Evolutionary conservation across 2,888 invertebrate genomes (phyloP), one percentile per base, ranked within the genome.

Genomic region (Fabriciana adippe): DNA sequence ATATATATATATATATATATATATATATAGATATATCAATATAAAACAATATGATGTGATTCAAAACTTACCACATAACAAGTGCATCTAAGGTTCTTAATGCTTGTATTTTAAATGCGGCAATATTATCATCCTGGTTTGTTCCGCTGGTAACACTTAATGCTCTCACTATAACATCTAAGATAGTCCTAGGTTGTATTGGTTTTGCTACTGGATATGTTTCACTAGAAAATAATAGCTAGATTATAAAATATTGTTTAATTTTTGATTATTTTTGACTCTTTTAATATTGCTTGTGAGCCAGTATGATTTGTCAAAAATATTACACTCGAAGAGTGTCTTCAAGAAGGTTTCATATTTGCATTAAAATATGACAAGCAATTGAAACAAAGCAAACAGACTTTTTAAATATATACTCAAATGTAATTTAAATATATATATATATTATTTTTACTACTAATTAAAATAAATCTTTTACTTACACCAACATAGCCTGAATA

Each of bases 401-500:
- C 4, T 4, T 26, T 26, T 26, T 26, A 26, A 26, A 26, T 26
- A 26, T 21, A 21, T 26, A 26, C 3, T 26, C 26, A 26, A 26
- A 26, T 26, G 26, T 26, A 26, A 26, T 26, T 26, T 18, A 61
- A 26, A n/a, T 8, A 55, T 18, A 45, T 54, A n/a, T 11, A 53
- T 18, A 26, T 53, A 15, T 54, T 26, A 14, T 48, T 1, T 48
- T 48, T 48, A 15, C 14, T 48, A 14, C n/a, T 48, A n/a, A n/a
- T 48, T n/a, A n/a, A 14, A 14, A 54, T 21, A 14, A 21, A 26
- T 15, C 13, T 31, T 60, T 35, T 76, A 90, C 92, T 88, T 76
- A 92, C 92, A 92, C 88, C 67, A 92, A 85, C 88, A 90, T 89
- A 64, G 92, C 91, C 63, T 92, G 92, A 47, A 92, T 83, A 70